These are phyloP conservation scores for Alosa sapidissima DNA, from an alignment of 2,797 vertebrate genomes.

Conservation along the genomic window DNA sequence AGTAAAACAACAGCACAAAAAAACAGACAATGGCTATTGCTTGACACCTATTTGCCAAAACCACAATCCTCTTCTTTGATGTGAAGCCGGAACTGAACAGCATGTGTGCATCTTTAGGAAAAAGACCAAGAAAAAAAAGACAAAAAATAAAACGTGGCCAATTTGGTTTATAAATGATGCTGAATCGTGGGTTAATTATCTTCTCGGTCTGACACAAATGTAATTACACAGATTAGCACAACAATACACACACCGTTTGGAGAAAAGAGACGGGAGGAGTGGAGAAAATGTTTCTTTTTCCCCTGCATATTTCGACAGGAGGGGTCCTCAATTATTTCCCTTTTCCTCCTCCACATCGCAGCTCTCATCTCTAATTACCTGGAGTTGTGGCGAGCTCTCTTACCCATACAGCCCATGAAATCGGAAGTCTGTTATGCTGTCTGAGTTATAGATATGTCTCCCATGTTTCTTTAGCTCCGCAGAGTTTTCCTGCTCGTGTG, in stretches of 20 bases:
- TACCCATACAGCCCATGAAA: neutral
- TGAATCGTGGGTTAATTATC: slow-evolving; percentile 28
- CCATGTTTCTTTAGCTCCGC: too few species aligned
- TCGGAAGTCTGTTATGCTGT: neutral
- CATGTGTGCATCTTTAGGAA: neutral
- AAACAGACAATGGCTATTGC: neutral
- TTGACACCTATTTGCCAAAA: neutral
- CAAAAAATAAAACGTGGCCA: slow-evolving; percentile 15
- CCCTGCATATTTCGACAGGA: neutral
- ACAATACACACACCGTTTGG: neutral
- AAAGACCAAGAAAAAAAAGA: neutral
- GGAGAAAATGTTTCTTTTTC: neutral
- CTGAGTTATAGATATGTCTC: neutral
- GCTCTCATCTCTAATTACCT: neutral
- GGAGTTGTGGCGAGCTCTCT: neutral
- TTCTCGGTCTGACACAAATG: slow-evolving; percentile 28
- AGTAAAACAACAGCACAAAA: neutral
- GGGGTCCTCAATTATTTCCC: neutral
- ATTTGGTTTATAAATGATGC: slow-evolving; percentile 30
- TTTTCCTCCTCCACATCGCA: neutral
- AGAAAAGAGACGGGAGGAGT: neutral
- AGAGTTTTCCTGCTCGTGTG: too few species aligned
- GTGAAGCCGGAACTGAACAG: neutral
- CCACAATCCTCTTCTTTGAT: neutral
- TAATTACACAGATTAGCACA: slow-evolving; percentile 30